Evolutionary conservation across 92 coral and sea anemone species (phyloP).

Genomic region (Epizoanthus fatuus): DNA sequence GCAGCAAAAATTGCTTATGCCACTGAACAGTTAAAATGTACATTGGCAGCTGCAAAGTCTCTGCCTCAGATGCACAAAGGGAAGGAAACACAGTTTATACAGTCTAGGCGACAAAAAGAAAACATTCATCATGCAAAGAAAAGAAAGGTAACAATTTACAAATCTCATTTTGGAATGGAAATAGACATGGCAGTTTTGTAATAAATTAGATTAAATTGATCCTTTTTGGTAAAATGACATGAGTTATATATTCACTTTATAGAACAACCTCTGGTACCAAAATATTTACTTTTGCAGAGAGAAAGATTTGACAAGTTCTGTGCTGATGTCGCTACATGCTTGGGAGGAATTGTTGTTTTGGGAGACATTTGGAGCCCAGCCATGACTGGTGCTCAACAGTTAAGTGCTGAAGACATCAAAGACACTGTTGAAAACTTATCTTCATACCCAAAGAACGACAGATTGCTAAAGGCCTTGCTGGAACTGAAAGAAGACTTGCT

Average conservation of each 20-base stretch:
- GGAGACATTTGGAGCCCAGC: conserved; percentile 24
- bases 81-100: not conserved
- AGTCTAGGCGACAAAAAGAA: conserved; percentile 38
- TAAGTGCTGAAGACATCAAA: conserved; percentile 25
- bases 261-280: not conserved
- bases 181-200: not conserved
- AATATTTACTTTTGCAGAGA: conserved; percentile 20
- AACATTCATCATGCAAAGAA: conserved; percentile 43
- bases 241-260: not conserved
- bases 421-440: not conserved
- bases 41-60: conserved; percentile 24
- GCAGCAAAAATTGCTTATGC: conserved; percentile 35
- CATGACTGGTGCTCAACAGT: conserved; percentile 26
- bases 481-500: conserved; percentile 13
- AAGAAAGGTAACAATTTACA: conserved; percentile 35
- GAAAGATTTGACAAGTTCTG: conserved; percentile 20
- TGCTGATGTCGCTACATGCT: conserved; percentile 31
- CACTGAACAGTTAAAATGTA: conserved; percentile 29
- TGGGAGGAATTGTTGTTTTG: conserved; percentile 33
- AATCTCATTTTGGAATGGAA: not conserved
- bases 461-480: not conserved
- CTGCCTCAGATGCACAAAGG: conserved; percentile 1
- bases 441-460: not conserved
- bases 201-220: not conserved
- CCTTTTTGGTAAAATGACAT: conserved; percentile 30